Evolutionary conservation across 2,797 vertebrate species (phyloP).

Genomic region (Gymnoscopelus microlampas): DNA sequence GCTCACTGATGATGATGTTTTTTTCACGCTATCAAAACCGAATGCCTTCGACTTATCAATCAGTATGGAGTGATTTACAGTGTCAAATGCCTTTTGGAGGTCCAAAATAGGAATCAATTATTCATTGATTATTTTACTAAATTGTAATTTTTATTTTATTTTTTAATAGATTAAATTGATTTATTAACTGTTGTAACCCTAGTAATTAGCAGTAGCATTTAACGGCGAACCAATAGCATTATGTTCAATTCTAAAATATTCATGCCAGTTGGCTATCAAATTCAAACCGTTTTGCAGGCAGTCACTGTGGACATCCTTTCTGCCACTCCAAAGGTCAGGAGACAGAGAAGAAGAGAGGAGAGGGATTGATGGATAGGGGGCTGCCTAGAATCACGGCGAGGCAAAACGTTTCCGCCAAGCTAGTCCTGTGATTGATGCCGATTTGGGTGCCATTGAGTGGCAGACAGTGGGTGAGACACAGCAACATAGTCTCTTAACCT

Average conservation of each 20-base stretch:
- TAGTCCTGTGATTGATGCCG: slow-evolving; percentile 68
- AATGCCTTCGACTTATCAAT: no score
- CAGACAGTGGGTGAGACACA: slow-evolving; percentile 43
- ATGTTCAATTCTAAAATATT: slow-evolving; percentile 6
- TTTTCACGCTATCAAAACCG: no score
- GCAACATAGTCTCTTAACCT: slow-evolving; percentile 45
- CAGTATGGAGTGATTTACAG: no score
- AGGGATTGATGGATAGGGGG: slow-evolving; percentile 27
- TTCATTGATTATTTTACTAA: slow-evolving; percentile 12
- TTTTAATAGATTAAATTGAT: no score
- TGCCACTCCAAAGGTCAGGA: slow-evolving; percentile 32
- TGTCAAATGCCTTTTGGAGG: no score
- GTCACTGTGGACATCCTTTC: slow-evolving; percentile 29
- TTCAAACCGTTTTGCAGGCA: slow-evolving; percentile 35
- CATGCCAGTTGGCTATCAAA: slow-evolving; percentile 50
- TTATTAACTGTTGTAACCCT: no score
- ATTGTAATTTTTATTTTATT: neutral
- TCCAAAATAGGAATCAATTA: no score
- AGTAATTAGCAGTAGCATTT: no score
- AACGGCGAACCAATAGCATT: no score
- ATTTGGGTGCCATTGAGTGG: slow-evolving; percentile 48
- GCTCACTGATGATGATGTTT: no score
- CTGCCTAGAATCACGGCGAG: slow-evolving; percentile 47
- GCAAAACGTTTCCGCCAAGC: slow-evolving; percentile 45
- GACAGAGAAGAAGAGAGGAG: slow-evolving; percentile 22